Percentiles rank a stretch among this genome's conserved stretches.
phyloP scores from a whole-genome alignment of 1,140 invertebrate species.

The Stegodyphus dumicola region DNA sequence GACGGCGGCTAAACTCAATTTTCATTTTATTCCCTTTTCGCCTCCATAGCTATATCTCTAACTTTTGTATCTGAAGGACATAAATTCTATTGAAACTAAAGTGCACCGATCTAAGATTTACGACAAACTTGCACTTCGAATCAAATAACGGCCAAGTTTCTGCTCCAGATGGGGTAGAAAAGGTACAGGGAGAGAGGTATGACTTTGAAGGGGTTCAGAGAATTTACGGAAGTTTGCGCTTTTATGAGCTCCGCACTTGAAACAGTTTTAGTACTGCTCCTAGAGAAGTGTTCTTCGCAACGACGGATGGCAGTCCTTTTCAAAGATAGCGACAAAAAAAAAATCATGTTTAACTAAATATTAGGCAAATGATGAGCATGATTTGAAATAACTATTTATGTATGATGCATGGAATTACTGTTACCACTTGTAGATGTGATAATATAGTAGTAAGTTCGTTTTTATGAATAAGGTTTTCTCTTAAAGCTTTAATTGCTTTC shows the following conservation, averaged over 20 bases:
- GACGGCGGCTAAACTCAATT: slow-evolving; percentile 23
- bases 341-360: too few relatives aligned
- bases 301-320: not conserved
- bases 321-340: not conserved
- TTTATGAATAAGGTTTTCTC: too few relatives aligned
- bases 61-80: slow-evolving; percentile 37
- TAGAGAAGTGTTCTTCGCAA: slow-evolving; percentile 11
- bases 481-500: too few relatives aligned
- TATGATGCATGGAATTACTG: too few relatives aligned
- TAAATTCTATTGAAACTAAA: slow-evolving; percentile 57
- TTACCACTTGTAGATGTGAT: too few relatives aligned
- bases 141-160: slow-evolving; percentile 50
- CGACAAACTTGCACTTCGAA: slow-evolving; percentile 36
- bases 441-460: too few relatives aligned
- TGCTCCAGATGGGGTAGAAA: slow-evolving; percentile 4
- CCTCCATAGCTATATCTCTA: not conserved
- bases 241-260: slow-evolving; percentile 44
- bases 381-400: too few relatives aligned
- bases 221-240: slow-evolving; percentile 41
- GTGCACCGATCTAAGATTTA: slow-evolving; percentile 46
- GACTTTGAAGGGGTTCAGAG: slow-evolving; percentile 23
- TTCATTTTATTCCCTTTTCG: slow-evolving; percentile 23
- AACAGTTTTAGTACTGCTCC: slow-evolving; percentile 6
- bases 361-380: too few relatives aligned
- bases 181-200: slow-evolving; percentile 7